Evolutionary conservation across 2,888 invertebrate genomes (phyloP).

Genomic region (Choreutis nemorana): DNA sequence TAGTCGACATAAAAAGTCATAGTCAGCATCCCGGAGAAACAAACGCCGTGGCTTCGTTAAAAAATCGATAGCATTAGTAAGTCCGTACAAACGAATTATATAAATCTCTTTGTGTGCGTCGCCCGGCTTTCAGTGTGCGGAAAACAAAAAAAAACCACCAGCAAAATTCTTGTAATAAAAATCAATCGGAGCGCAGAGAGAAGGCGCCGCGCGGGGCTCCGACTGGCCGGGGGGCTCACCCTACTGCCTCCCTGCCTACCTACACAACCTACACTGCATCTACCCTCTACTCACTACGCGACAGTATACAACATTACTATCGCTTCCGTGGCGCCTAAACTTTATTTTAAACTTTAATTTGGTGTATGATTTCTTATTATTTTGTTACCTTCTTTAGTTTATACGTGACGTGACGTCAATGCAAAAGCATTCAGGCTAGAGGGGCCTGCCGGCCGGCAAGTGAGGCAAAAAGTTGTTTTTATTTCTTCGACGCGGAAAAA

Average conservation of each 20-base stretch:
- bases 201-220: constrained; percentile 59
- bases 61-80: constrained; percentile 66
- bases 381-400: background rate
- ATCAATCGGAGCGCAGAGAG: constrained; percentile 66
- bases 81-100: constrained; percentile 65
- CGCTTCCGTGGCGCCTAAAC: constrained; percentile 13
- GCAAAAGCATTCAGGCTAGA: constrained; percentile 7
- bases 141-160: constrained; percentile 60
- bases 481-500: constrained; percentile 62
- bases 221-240: constrained; percentile 42
- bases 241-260: constrained; percentile 30
- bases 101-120: constrained; percentile 54
- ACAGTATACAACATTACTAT: constrained; percentile 12
- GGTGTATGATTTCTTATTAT: background rate
- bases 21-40: too few relatives aligned
- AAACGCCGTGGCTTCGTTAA: constrained; percentile 49
- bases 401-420: constrained; percentile 2
- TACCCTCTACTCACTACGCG: constrained; percentile 25
- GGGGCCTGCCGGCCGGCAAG: constrained; percentile 34
- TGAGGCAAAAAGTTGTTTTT: constrained; percentile 63
- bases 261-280: constrained; percentile 41
- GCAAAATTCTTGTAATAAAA: constrained; percentile 67
- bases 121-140: constrained; percentile 43
- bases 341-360: constrained; percentile 11
- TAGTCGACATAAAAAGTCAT: too few relatives aligned